Evolutionary conservation across 2,888 invertebrate genomes (phyloP).

Genomic region (Charanyca ferruginea): DNA sequence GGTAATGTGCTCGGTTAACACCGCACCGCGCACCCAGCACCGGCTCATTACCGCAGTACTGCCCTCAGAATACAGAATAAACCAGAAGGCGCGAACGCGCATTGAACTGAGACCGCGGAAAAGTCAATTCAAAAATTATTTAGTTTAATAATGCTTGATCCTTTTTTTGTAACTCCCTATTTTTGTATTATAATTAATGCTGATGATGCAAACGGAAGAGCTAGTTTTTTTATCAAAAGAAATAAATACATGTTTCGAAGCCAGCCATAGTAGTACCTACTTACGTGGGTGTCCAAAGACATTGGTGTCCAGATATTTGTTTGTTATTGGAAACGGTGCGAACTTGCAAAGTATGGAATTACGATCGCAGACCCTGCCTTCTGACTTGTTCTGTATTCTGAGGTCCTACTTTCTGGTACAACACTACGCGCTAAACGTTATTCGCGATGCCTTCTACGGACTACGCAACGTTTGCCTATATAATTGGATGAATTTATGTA

Average conservation of each 20-base stretch:
- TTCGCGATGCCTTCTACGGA: slow-evolving; percentile 77
- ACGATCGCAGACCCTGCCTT: neutral
- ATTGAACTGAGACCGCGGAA: neutral
- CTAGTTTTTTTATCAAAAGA: too few species aligned
- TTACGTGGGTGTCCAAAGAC: too few species aligned
- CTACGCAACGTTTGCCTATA: slow-evolving; percentile 53
- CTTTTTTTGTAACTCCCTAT: too few species aligned
- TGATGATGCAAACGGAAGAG: too few species aligned
- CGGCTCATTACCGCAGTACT: slow-evolving; percentile 85
- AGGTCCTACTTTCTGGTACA: slow-evolving; percentile 72
- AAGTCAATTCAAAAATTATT: neutral
- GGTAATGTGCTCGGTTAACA: slow-evolving; percentile 88
- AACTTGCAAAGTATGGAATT: neutral
- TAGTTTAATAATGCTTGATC: too few species aligned
- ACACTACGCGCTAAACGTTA: slow-evolving; percentile 80
- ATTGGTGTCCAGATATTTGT: neutral
- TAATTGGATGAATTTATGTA: slow-evolving; percentile 40
- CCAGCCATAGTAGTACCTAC: too few species aligned
- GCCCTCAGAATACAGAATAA: slow-evolving; percentile 44
- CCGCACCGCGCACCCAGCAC: slow-evolving; percentile 57
- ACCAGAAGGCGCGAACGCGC: neutral
- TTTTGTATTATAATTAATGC: too few species aligned
- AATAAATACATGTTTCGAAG: too few species aligned
- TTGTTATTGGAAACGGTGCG: neutral
- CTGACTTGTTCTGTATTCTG: neutral